phyloP scores from a whole-genome alignment of 2,888 invertebrate species.

The Eustalomyia histrio region DNA sequence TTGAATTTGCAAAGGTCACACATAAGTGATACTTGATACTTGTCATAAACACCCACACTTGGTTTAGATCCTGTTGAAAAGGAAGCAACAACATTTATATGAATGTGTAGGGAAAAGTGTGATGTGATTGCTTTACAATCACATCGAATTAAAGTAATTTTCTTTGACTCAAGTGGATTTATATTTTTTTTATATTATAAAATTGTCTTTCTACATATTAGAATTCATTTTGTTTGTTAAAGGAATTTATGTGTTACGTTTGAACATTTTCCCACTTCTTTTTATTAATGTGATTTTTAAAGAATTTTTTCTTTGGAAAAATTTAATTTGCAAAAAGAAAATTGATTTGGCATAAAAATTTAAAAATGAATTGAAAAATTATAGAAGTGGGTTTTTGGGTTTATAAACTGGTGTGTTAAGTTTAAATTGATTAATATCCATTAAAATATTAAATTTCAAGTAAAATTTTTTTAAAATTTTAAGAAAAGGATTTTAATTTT shows the following conservation, averaged over 20 bases:
- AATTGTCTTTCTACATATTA: neutral
- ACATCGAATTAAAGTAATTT: slow-evolving; percentile 64
- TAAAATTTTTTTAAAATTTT: slow-evolving; percentile 15
- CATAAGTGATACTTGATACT: slow-evolving; percentile 74
- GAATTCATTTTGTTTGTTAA: slow-evolving; percentile 17
- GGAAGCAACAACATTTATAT: neutral
- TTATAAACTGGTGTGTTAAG: slow-evolving; percentile 69
- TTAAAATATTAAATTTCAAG: slow-evolving; percentile 76
- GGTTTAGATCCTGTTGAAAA: neutral
- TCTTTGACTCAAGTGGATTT: slow-evolving; percentile 62
- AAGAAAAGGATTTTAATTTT: neutral
- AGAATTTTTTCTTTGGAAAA: slow-evolving; percentile 27
- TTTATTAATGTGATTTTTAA: slow-evolving; percentile 49
- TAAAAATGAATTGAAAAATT: slow-evolving; percentile 28
- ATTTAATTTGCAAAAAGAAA: slow-evolving; percentile 52
- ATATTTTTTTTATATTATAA: slow-evolving; percentile 8
- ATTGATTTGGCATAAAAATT: slow-evolving; percentile 43
- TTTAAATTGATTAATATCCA: slow-evolving; percentile 71
- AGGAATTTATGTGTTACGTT: slow-evolving; percentile 43
- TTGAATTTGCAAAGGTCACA: slow-evolving; percentile 78
- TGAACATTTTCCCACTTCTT: slow-evolving; percentile 32
- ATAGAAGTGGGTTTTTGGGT: slow-evolving; percentile 27
- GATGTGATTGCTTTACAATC: slow-evolving; percentile 62
- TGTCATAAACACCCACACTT: slow-evolving; percentile 53
- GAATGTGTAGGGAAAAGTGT: slow-evolving; percentile 6